Evolutionary conservation across 2,888 invertebrate genomes (phyloP), one percentile per base, ranked within the genome.

Genomic region (Drosophila putrida): DNA sequence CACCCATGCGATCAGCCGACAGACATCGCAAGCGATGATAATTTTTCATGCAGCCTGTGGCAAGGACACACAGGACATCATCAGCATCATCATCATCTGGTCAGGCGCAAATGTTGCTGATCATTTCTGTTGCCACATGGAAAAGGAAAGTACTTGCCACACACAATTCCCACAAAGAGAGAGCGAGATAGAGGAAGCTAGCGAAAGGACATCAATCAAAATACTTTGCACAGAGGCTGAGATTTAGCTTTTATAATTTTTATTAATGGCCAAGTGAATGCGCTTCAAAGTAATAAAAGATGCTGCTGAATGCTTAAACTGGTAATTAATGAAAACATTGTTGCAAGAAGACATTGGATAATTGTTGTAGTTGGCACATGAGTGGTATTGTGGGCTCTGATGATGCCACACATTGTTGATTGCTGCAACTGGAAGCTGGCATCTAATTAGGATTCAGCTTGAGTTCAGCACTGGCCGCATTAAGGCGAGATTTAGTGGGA

Each of bases 401-500:
- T 59, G 38, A n/a, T 11, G 11, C 13, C 9, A 10, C 33, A 49
- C 15, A 35, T 1, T 20, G 15, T 6, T 6, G 4, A 15, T 28
- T 8, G 33, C 33, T 49, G 49, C 20, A 1, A 28, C 31, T 35
- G 13, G n/a, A 15, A 11, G 9, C 10, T 9, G n/a, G 15, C 28
- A 36, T 31, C 85, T 86, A 86, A 86, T 86, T 90, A 68, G 85
- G 90, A 86, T 86, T 90, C 65, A 90, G 79, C 78, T 89, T 89
- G n/a, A 81, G 79, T 79, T 90, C 88, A 69, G 90, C 90, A 20
- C 72, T 78, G 78, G 84, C 88, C 70, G 90, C 90, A 77, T 88
- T 90, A 1, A 86, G 65, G 59, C 90, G 82, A 10, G 88, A 78
- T 20, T 88, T 80, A 39, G 88, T 87, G 47, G 90, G 90, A 44